Evolutionary conservation across 2,797 vertebrate genomes (phyloP).

Genomic region (Phrynocephalus guinanensis): DNA sequence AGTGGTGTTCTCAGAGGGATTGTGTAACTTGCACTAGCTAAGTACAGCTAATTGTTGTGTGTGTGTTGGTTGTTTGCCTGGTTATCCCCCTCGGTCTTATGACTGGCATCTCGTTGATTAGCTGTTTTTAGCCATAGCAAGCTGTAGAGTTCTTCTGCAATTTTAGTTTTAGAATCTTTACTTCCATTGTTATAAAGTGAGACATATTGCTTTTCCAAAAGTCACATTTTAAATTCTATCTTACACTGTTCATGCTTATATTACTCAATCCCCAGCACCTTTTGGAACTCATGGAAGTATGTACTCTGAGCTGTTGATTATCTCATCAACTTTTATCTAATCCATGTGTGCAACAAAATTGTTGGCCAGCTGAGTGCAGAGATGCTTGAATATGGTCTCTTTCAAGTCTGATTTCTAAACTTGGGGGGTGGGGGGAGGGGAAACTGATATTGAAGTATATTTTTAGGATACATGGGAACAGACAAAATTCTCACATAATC

Average conservation of each 20-base stretch:
- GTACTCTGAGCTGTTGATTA: neutral
- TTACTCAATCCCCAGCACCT: neutral
- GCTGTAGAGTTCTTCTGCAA: too few species aligned
- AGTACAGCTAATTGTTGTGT: too few species aligned
- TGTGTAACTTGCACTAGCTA: too few species aligned
- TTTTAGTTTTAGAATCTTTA: neutral
- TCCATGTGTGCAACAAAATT: too few species aligned
- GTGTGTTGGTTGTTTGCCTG: too few species aligned
- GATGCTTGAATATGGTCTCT: neutral
- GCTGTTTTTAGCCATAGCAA: too few species aligned
- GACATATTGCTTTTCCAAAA: neutral
- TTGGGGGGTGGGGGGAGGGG: neutral
- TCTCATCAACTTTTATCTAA: neutral
- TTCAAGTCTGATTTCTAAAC: neutral
- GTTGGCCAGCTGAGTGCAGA: neutral
- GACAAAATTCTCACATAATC: neutral
- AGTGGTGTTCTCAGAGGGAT: too few species aligned
- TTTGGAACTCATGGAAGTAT: neutral
- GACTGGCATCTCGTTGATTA: too few species aligned
- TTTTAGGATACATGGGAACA: neutral
- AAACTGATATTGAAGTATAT: neutral
- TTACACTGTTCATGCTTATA: neutral
- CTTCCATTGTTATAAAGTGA: neutral
- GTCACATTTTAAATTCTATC: neutral
- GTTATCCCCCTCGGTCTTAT: too few species aligned